Evolutionary conservation across 1,140 invertebrate species (phyloP).

Genomic region (Nixonia krombeini): DNA sequence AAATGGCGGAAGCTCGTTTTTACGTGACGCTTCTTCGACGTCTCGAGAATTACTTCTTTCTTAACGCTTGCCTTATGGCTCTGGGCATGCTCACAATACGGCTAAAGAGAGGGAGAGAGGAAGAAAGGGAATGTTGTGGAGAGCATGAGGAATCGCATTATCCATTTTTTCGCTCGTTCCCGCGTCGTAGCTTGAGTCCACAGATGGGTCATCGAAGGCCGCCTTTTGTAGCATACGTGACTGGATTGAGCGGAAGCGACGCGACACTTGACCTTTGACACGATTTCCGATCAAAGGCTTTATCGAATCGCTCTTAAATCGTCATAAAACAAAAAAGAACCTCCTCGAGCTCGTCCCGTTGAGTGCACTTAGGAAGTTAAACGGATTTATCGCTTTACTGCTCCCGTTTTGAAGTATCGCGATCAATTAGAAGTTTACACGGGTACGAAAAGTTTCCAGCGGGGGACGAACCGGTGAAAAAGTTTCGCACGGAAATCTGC

Average conservation of each 20-base stretch:
- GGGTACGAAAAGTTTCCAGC: background rate
- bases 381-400: constrained; percentile 27
- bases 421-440: constrained; percentile 14
- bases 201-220: constrained; percentile 7
- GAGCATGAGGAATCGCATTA: too few relatives aligned
- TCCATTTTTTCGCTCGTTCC: too few relatives aligned
- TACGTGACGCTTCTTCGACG: too few relatives aligned
- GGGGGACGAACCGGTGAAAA: background rate
- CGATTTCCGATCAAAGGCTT: constrained; percentile 34
- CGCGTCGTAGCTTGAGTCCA: constrained; percentile 10
- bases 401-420: constrained; percentile 11
- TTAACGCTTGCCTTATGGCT: too few relatives aligned
- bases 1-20: too few relatives aligned
- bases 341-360: constrained; percentile 21
- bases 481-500: too few relatives aligned
- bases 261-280: constrained; percentile 37
- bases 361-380: constrained; percentile 25
- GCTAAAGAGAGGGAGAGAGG: too few relatives aligned
- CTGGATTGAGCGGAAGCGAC: constrained; percentile 13
- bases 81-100: too few relatives aligned
- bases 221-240: constrained; percentile 21
- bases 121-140: too few relatives aligned
- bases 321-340: constrained; percentile 32
- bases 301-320: constrained; percentile 21
- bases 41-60: too few relatives aligned